Evolutionary conservation across 2,797 vertebrate species (phyloP), one percentile per base, ranked within the genome.

Genomic region (Galago senegalensis): DNA sequence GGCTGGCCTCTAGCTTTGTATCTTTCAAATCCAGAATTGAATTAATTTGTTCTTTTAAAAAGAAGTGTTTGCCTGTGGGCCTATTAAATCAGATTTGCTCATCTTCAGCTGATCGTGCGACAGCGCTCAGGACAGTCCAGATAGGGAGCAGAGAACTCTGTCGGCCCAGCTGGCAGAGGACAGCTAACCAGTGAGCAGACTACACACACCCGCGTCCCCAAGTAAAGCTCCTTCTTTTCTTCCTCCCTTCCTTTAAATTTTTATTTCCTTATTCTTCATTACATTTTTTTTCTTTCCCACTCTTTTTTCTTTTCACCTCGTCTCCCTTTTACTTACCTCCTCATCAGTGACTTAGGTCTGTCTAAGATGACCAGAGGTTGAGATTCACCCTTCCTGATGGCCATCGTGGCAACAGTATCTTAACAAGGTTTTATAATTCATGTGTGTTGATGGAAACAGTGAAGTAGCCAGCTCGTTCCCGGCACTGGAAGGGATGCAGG

Each of bases 11-110:
- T 17, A 67, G 18, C 31, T 67, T 67, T 8, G 3, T 18, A 25
- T 65, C 60, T 87, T 90, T 86, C 70, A 92, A 88, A 72, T 87
- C 17, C 46, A 86, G 63, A 92, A 76, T 76, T 88, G 49, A 13
- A 21, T 83, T 61, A 8, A 60, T 89, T 65, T 46, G 14, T 53
- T 87, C 40, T 85, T 93, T 93, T 77, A 58, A 72, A 91, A 89
- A 89, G 63, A 94, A 88, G 23, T 2, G 61, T 86, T 90, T 75
- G 23, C 34, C 17, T 56, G 10, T 14, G 69, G 40, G 31, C 46
- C 61, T 27, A 46, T 29, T 87, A 53, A 93, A 90, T 56, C 58
- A 79, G 4, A 11, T 89, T 96, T 75, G 37, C 69, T 88, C 56
- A 46, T 73, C 11, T 46, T 61, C 18, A 7, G 40, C 58, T 89